Evolutionary conservation across 2,113 vertebrate species (phyloP).

Genomic region (Epinephelus lanceolatus): DNA sequence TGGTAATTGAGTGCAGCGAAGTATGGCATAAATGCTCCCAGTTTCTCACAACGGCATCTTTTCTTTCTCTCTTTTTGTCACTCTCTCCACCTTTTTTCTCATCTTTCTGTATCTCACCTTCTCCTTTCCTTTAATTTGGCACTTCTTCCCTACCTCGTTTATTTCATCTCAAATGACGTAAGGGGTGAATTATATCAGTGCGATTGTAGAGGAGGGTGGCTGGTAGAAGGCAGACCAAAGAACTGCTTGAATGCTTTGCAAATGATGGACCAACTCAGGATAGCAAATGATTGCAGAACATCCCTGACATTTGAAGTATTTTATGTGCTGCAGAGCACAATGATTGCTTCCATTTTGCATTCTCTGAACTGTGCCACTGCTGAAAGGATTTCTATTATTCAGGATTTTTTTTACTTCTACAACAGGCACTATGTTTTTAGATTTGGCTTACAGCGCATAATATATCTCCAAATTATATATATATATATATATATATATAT

Average conservation of each 20-base stretch:
- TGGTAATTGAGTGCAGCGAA: constrained; percentile 73
- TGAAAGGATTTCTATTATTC: constrained; percentile 50
- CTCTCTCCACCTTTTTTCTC: not conserved
- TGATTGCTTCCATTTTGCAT: constrained; percentile 63
- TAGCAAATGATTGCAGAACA: constrained; percentile 60
- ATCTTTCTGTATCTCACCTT: constrained; percentile 23
- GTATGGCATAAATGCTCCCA: constrained; percentile 57
- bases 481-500: not conserved
- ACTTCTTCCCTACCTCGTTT: constrained; percentile 42
- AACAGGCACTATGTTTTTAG: constrained; percentile 16
- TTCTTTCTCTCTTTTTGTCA: constrained; percentile 14
- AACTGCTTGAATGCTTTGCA: constrained; percentile 58
- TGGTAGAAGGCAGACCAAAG: constrained; percentile 53
- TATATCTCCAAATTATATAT: constrained; percentile 25
- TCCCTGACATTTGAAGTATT: constrained; percentile 67
- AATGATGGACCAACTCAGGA: constrained; percentile 50
- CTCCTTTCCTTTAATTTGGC: constrained; percentile 20
- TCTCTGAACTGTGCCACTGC: constrained; percentile 48
- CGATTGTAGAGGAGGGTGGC: constrained; percentile 35
- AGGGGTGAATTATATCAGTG: constrained; percentile 55
- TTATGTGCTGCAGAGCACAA: constrained; percentile 51
- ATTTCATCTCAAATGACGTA: constrained; percentile 62
- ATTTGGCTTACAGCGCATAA: constrained; percentile 23
- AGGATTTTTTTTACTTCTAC: constrained; percentile 29
- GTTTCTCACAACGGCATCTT: constrained; percentile 28